Base-by-base conservation (phyloP, 1,140 invertebrate species). In the Trachymyrmex septentrionalis region DNA sequence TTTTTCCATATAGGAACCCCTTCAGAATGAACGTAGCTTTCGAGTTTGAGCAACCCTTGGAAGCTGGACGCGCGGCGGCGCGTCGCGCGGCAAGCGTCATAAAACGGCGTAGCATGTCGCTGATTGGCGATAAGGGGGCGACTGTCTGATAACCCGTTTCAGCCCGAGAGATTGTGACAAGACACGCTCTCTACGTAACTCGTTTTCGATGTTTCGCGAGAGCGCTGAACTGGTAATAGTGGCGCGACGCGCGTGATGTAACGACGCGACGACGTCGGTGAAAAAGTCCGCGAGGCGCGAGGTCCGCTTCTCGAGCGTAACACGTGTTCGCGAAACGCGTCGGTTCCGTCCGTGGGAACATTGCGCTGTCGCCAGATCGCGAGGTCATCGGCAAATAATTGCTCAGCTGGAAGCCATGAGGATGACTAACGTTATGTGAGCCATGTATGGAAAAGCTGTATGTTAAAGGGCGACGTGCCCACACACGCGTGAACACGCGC, bases 131-230 rank as follows among this genome's bases (percentile, higher is more conserved):
- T 85, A 87, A 90, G 67, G 61, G 85, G 89, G 86, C 86, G 71
- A 90, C 81, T 71, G 75, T 34, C 88, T 88, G 88, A 90, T 90
- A 90, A 90, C 86, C 86, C 88, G 88, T 86, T 90, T 78, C 59
- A 77, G 16, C 9, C 53, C 34, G 50, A 50, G 85, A 87, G 88
- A 89, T 88, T 89, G 87, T 64, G 48, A n/a, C 57, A 69, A 50
- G 34, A 19, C 63, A 24, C 57, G 63, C 75, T 53, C 55, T 16
- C 5, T 6, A 75, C 50, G 66, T 71, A 89, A 89, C 73, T 64
- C 66, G 88, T 87, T 89, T 89, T 89, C 61, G 73, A 78, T 48
- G 64, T 87, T 77, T 69, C 55, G n/a, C n/a, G 27, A 76, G 57
- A 61, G 34, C 61, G 34, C 34, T 21, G 69, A 71, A 34, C 1